Conservation (phyloP, 1,140 invertebrate species). For the Aphis craccivora region DNA sequence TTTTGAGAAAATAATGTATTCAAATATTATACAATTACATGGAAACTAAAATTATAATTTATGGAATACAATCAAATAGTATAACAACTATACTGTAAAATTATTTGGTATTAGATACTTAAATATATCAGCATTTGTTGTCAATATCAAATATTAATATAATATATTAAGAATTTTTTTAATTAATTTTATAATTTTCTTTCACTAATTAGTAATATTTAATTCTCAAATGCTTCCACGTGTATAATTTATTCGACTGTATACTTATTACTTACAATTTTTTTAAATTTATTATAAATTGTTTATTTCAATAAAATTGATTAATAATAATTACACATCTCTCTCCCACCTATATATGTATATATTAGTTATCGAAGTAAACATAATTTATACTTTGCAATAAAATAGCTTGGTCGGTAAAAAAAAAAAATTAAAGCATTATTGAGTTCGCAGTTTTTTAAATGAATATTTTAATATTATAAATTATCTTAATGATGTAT, state of each 20-base stretch:
- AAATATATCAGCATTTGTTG: not conserved
- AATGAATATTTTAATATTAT: not conserved
- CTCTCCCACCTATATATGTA: not conserved
- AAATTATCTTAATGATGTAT: not conserved
- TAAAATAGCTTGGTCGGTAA: not conserved
- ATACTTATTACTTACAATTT: not conserved
- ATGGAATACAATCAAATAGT: not conserved
- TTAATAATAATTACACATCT: not conserved
- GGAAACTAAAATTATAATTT: too few species aligned
- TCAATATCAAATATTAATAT: not conserved
- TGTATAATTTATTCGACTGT: not conserved
- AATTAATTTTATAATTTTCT: not conserved
- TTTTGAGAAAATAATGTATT: too few species aligned
- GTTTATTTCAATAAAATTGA: not conserved
- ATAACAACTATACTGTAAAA: not conserved
- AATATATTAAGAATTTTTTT: not conserved
- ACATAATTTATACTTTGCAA: not conserved
- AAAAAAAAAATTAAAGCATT: not conserved
- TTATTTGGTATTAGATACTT: not conserved
- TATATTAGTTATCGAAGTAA: not conserved
- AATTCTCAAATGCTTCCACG: not conserved
- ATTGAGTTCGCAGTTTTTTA: not conserved
- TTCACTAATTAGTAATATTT: not conserved
- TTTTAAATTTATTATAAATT: not conserved
- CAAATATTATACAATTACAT: too few species aligned